These are phyloP conservation scores for Melanostigma gelatinosum DNA, from an alignment of 2,113 vertebrate species.

Conservation along the genomic window DNA sequence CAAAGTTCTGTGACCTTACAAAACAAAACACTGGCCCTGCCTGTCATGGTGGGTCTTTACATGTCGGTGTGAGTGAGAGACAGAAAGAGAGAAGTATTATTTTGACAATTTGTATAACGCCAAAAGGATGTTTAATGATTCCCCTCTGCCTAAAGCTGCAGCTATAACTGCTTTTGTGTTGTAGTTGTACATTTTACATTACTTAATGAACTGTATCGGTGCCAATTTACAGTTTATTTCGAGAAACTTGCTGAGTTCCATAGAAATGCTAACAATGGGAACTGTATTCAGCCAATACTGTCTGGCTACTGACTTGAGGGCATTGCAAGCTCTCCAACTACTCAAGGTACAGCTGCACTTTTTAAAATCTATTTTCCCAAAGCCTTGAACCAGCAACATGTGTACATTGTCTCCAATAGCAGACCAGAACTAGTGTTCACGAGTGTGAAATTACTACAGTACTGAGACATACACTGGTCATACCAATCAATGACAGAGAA, in stretches of 20 bases:
- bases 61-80: background rate
- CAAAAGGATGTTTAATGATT: conserved; percentile 15
- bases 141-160: background rate
- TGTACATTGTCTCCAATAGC: background rate
- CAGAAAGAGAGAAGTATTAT: background rate
- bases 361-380: background rate
- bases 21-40: background rate
- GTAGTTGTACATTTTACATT: background rate
- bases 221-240: conserved; percentile 21
- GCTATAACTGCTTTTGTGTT: background rate
- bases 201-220: background rate
- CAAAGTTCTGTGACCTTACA: background rate
- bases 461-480: background rate
- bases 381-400: background rate
- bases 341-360: background rate
- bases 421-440: background rate
- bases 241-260: conserved; percentile 37
- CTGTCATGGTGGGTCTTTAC: background rate
- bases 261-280: conserved; percentile 38
- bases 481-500: background rate
- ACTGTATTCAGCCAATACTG: conserved; percentile 22
- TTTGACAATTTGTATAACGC: background rate
- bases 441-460: background rate
- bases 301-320: background rate
- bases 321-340: conserved; percentile 10